phyloP scores from a whole-genome alignment of 1,140 invertebrate genomes.

The Drosophila paulistorum region DNA sequence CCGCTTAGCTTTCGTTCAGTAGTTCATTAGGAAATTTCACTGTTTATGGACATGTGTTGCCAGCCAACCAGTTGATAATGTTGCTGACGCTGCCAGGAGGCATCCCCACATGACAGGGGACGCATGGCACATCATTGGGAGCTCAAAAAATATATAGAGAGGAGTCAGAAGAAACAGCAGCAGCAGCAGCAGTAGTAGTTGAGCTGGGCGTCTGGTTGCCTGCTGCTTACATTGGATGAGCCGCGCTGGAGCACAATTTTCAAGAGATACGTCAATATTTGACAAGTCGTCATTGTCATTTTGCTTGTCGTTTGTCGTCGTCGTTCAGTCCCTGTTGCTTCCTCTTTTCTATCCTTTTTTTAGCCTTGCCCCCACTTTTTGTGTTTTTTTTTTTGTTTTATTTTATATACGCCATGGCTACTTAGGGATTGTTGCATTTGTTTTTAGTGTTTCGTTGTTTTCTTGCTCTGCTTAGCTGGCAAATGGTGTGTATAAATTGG shows the following conservation, averaged over 20 bases:
- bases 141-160: constrained; percentile 9
- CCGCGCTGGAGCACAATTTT: constrained; percentile 79
- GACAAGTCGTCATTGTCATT: constrained; percentile 79
- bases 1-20: not conserved
- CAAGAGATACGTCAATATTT: constrained; percentile 82
- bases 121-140: constrained; percentile 24
- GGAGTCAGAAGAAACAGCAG: constrained; percentile 21
- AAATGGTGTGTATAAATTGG: constrained; percentile 52
- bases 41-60: constrained; percentile 58
- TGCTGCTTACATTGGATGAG: constrained; percentile 78
- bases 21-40: not conserved
- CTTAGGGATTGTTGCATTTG: constrained; percentile 56
- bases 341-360: constrained; percentile 3
- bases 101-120: constrained; percentile 35
- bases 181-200: constrained; percentile 21
- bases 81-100: constrained; percentile 73
- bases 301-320: constrained; percentile 31
- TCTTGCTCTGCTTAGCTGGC: constrained; percentile 24
- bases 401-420: constrained; percentile 45
- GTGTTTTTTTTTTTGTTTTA: constrained; percentile 12
- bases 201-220: constrained; percentile 50
- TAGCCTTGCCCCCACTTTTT: not conserved
- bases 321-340: constrained; percentile 33
- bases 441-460: constrained; percentile 34
- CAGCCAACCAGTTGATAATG: constrained; percentile 74